Conservation (phyloP, 23 tunicate genomes). For the Trididemnum clinides region DNA sequence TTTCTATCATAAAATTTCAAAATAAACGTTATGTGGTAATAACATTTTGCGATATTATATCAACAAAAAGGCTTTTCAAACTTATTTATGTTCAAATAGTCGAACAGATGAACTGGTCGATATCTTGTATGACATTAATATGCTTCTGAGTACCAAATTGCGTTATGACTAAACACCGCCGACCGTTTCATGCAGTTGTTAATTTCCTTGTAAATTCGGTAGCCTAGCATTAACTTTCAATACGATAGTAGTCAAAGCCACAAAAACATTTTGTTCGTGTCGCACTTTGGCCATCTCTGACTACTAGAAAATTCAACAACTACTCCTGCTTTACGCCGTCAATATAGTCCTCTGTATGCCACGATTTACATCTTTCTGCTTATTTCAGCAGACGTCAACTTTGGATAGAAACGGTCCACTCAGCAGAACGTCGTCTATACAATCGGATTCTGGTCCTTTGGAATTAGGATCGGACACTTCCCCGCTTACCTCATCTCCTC, state of each 20-base stretch:
- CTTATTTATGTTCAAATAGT: too few relatives aligned
- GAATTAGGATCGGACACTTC: constrained; percentile 48
- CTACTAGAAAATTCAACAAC: too few relatives aligned
- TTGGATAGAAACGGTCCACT: constrained; percentile 35
- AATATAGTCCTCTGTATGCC: too few relatives aligned
- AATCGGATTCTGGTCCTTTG: constrained; percentile 54
- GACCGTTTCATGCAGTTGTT: too few relatives aligned
- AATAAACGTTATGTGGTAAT: too few relatives aligned
- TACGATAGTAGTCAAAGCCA: not conserved
- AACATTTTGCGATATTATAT: too few relatives aligned
- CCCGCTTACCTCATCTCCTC: constrained; percentile 16
- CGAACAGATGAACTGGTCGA: not conserved
- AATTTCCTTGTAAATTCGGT: not conserved
- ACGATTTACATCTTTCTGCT: not conserved
- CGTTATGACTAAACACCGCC: too few relatives aligned
- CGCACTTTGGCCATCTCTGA: not conserved
- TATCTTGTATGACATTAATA: not conserved
- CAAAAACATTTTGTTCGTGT: not conserved
- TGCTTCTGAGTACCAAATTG: too few relatives aligned
- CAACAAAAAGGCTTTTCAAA: too few relatives aligned
- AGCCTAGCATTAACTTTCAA: not conserved
- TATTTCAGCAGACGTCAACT: not conserved
- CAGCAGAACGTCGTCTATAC: constrained; percentile 53
- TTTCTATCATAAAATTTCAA: too few relatives aligned
- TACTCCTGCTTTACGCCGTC: too few relatives aligned